A percentile compares a stretch with the other conserved stretches of the same genome.
These are phyloP conservation scores for Eulithis testata DNA, from an alignment of 2,888 invertebrate species.

Conservation along the genomic window DNA sequence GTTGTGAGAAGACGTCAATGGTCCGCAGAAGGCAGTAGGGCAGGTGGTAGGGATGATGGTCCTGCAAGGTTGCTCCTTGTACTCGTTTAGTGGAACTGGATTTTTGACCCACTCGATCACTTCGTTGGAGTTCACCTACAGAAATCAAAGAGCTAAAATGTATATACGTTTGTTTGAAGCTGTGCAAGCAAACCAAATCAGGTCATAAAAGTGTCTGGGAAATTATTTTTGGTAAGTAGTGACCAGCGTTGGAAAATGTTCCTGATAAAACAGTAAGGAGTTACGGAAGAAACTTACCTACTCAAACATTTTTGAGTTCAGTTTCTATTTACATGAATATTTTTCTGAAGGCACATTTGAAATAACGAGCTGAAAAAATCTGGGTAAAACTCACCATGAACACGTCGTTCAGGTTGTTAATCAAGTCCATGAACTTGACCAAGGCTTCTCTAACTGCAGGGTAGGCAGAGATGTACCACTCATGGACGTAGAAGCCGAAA, in stretches of 20 bases:
- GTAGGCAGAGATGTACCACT: slow-evolving; percentile 82
- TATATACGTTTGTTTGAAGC: no score
- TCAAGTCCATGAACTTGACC: slow-evolving; percentile 82
- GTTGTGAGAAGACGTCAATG: not conserved
- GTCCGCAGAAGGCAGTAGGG: not conserved
- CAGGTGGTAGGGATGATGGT: slow-evolving; percentile 1
- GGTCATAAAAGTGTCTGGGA: no score
- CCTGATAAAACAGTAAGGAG: no score
- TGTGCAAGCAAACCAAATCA: no score
- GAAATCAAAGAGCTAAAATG: not conserved
- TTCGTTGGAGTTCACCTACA: slow-evolving; percentile 13
- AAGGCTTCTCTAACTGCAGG: slow-evolving; percentile 79
- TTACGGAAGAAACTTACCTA: no score
- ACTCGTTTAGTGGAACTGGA: slow-evolving; percentile 4
- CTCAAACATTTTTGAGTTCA: no score
- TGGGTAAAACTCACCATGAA: slow-evolving; percentile 77
- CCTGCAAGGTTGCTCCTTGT: slow-evolving; percentile 9
- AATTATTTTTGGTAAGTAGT: no score
- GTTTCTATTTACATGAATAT: no score
- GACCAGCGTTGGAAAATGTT: no score
- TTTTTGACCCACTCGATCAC: slow-evolving; percentile 14
- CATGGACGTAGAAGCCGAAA: slow-evolving; percentile 87
- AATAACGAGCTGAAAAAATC: not conserved
- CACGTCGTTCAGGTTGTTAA: slow-evolving; percentile 81
- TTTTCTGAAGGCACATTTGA: no score